Base-by-base conservation (phyloP, 2,113 vertebrate genomes). In the Syrrhaptes paradoxus region DNA sequence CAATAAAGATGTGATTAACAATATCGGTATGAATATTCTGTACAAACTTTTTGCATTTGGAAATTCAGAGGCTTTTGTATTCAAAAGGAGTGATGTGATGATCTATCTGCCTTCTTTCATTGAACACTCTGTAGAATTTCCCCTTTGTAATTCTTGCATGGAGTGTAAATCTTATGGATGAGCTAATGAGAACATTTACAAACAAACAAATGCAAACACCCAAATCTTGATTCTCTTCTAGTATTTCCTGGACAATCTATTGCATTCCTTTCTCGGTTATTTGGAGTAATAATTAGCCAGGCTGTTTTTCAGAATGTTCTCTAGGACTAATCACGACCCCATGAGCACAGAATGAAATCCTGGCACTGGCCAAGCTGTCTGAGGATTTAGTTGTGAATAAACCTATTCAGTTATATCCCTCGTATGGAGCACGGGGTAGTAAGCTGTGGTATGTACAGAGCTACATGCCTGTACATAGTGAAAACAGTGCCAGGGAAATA, bases 341-440 rank as follows among this genome's bases (percentile, higher is more conserved):
- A 2, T 90, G 90, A 95, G 86, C 73, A 62, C 4, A 90, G 68
- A 81, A 80, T 87, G 29, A 95, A 96, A 90, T 81, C 70, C 79
- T 78, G 74, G 90, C 77, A 67, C 66, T 3, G 1, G 41, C 59
- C 17, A 9, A 79, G 58, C 70, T 82, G 18, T 65, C 1, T 46
- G 70, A 90, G 38, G 45, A 54, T 78, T 90, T 85, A 90, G 73
- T 94, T 97, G 85, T 93, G 92, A 96, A 90, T 93, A 94, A 90
- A 76, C 70, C 73, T 66, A 81, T 96, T 96, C 90, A 94, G 55
- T 90, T 49, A 65, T 71, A 65, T 68, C 83, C 88, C 87, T 78
- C 81, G 65, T 88, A 79, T 21, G 13, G 82, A 72, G 57, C 92
- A 78, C 14, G 45, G 79, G 92, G 94, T 87, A 84, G 83, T 71